A percentile compares a stretch with the other conserved stretches of the same genome.
phyloP scores from a whole-genome alignment of 1,140 invertebrate species.

The Odontomachus brunneus region DNA sequence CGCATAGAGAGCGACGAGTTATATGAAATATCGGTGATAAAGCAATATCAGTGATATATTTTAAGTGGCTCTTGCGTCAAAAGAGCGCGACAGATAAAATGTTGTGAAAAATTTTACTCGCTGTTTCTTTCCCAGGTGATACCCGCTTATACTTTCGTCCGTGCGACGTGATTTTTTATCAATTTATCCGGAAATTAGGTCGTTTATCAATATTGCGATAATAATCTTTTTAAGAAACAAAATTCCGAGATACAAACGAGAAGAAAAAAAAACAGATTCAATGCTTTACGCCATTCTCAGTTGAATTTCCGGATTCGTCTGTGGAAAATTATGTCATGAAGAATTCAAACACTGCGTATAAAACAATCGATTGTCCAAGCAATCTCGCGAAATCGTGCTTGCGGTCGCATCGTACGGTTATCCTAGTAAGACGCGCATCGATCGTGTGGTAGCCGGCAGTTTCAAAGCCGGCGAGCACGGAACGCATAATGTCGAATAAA shows the following conservation, averaged over 20 bases:
- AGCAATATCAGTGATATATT: neutral
- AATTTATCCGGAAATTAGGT: neutral
- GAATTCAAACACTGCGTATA: neutral
- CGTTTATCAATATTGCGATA: neutral
- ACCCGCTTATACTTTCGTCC: neutral
- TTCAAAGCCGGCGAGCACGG: slow-evolving; percentile 30
- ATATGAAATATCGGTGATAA: neutral
- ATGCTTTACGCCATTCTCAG: too few species aligned
- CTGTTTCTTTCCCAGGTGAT: neutral
- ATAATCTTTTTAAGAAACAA: neutral
- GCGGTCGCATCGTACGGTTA: neutral
- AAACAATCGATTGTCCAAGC: neutral
- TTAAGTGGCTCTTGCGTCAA: neutral
- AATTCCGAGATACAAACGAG: neutral
- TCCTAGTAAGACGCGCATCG: neutral
- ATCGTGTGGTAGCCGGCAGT: slow-evolving; percentile 1
- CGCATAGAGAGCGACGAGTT: too few species aligned
- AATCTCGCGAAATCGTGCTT: neutral
- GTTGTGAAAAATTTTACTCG: neutral
- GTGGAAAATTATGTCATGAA: slow-evolving; percentile 10
- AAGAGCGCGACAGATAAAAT: neutral
- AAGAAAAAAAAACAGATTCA: too few species aligned
- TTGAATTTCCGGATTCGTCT: neutral
- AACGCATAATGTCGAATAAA: slow-evolving; percentile 42
- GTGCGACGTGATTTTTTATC: neutral